A percentile compares a stretch with the other conserved stretches of the same genome.
phyloP scores from a whole-genome alignment of 2,888 invertebrate species.

The Andrena hattorfiana region DNA sequence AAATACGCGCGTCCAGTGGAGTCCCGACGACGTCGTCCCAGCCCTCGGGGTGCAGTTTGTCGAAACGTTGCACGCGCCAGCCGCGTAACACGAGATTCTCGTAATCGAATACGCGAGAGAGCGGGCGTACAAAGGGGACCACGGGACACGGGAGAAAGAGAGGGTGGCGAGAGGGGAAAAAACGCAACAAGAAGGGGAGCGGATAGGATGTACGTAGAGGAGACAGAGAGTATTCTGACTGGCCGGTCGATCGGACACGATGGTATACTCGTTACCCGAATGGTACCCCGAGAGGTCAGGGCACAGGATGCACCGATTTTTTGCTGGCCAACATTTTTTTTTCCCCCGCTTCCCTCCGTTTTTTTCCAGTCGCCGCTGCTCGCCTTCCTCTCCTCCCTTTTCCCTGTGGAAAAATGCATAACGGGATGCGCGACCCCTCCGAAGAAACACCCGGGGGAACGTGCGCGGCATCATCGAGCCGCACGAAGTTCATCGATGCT shows the following conservation, averaged over 20 bases:
- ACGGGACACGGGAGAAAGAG: slow-evolving; percentile 60
- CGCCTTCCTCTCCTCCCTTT: slow-evolving; percentile 21
- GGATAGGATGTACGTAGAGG: slow-evolving; percentile 58
- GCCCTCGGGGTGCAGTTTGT: slow-evolving; percentile 43
- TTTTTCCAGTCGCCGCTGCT: neutral
- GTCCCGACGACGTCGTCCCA: slow-evolving; percentile 6
- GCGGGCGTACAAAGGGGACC: slow-evolving; percentile 65
- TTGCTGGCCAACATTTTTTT: slow-evolving; percentile 61
- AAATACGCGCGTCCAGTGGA: slow-evolving; percentile 15
- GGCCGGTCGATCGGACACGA: slow-evolving; percentile 50
- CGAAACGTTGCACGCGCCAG: slow-evolving; percentile 69
- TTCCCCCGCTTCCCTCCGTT: slow-evolving; percentile 16
- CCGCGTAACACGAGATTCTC: slow-evolving; percentile 70
- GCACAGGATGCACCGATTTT: slow-evolving; percentile 77
- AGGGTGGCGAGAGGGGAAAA: slow-evolving; percentile 46
- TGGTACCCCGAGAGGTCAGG: slow-evolving; percentile 51
- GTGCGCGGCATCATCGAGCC: slow-evolving; percentile 71
- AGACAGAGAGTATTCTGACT: slow-evolving; percentile 49
- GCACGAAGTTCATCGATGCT: slow-evolving; percentile 32
- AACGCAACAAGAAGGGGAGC: slow-evolving; percentile 25
- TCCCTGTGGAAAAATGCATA: slow-evolving; percentile 70
- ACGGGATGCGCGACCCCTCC: slow-evolving; percentile 66
- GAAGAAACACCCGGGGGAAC: slow-evolving; percentile 57
- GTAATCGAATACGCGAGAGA: slow-evolving; percentile 76
- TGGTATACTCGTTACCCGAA: slow-evolving; percentile 50